phyloP scores from a whole-genome alignment of 2,797 vertebrate species.

The Melopsittacus undulatus region DNA sequence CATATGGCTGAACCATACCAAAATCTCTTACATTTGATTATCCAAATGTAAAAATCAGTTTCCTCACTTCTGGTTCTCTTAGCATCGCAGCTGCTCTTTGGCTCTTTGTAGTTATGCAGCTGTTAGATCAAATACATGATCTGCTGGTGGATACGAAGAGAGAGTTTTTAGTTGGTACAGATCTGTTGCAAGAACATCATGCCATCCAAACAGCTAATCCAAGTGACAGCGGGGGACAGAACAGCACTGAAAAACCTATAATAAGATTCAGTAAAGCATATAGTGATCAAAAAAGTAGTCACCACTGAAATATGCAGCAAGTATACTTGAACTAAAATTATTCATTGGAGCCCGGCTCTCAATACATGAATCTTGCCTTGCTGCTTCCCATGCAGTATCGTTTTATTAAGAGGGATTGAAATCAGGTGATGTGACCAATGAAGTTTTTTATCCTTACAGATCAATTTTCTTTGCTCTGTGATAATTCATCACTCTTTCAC shows the following conservation, averaged over 20 bases:
- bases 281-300: background rate
- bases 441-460: background rate
- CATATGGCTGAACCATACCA: background rate
- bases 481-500: background rate
- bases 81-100: background rate
- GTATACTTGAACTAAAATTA: background rate
- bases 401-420: background rate
- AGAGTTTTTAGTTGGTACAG: background rate
- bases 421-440: background rate
- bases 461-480: background rate
- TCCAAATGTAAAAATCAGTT: background rate
- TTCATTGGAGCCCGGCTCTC: background rate
- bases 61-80: background rate
- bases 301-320: background rate
- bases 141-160: accelerated
- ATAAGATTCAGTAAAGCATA: background rate
- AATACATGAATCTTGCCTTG: background rate
- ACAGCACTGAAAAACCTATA: background rate
- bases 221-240: background rate
- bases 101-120: background rate
- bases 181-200: background rate
- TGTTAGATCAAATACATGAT: accelerated
- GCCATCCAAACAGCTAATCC: background rate
- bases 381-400: background rate
- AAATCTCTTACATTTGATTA: background rate